Evolutionary conservation across 1,140 invertebrate genomes (phyloP).

Genomic region (Brachionus rubens): DNA sequence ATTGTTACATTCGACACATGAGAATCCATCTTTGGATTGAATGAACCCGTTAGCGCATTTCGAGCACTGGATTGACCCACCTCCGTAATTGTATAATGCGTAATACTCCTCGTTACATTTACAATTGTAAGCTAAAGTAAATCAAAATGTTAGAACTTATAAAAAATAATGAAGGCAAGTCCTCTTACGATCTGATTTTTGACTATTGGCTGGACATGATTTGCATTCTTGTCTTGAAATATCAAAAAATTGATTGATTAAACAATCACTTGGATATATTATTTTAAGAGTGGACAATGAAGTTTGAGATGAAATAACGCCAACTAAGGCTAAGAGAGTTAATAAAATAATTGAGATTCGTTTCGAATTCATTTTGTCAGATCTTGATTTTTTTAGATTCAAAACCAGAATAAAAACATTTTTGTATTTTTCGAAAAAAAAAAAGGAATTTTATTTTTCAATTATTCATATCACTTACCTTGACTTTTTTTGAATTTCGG

Average conservation of each 20-base stretch:
- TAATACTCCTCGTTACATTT: conserved; percentile 1
- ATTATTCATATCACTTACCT: too few species aligned
- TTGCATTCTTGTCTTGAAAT: not conserved
- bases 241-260: not conserved
- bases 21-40: conserved; percentile 13
- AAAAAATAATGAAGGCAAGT: too few species aligned
- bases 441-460: too few species aligned
- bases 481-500: too few species aligned
- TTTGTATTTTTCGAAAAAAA: too few species aligned
- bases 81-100: not conserved
- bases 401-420: too few species aligned
- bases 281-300: not conserved
- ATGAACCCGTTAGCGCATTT: not conserved
- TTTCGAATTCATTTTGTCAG: too few species aligned
- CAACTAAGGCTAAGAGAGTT: too few species aligned
- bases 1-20: conserved; percentile 3
- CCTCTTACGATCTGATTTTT: not conserved
- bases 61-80: conserved; percentile 13
- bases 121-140: conserved; percentile 23
- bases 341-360: too few species aligned
- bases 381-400: too few species aligned
- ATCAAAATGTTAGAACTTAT: not conserved
- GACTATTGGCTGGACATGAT: not conserved
- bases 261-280: not conserved
- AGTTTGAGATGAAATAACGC: too few species aligned